Evolutionary conservation across 2,797 vertebrate species (phyloP).

Genomic region (Anguilla obscura): DNA sequence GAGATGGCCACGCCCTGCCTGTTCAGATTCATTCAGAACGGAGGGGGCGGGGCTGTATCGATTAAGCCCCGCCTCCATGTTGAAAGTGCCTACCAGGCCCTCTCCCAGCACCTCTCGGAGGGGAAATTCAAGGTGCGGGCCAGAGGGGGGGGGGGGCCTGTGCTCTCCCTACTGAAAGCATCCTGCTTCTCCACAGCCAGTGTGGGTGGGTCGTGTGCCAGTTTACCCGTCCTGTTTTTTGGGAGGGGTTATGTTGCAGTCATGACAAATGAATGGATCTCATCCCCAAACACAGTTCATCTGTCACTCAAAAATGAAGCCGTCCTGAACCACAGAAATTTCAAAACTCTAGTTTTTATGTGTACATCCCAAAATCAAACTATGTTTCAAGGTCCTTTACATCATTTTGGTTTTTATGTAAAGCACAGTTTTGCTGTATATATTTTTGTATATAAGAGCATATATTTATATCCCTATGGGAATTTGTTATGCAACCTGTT

Average conservation of each 20-base stretch:
- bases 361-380: conserved; percentile 18
- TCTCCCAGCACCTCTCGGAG: not conserved
- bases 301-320: conserved; percentile 10
- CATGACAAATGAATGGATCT: conserved; percentile 11
- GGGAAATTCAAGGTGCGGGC: not conserved
- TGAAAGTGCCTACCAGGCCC: not conserved
- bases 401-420: conserved; percentile 29
- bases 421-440: conserved; percentile 55
- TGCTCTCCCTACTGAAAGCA: not conserved
- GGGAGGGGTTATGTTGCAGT: not conserved
- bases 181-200: not conserved
- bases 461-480: conserved; percentile 66
- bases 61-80: not conserved
- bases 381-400: conserved; percentile 32
- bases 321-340: conserved; percentile 35
- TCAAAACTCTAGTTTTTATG: not conserved
- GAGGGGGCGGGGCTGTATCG: not conserved
- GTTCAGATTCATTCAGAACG: not conserved
- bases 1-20: not conserved
- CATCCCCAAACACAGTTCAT: conserved; percentile 5
- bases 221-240: not conserved
- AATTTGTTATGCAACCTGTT: conserved; percentile 60
- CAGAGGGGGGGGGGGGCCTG: not conserved
- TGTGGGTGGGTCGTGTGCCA: not conserved
- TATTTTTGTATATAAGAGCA: conserved; percentile 56